Evolutionary conservation across 2,888 invertebrate species (phyloP), one percentile per base, ranked within the genome.

Genomic region (Acleris laterana): DNA sequence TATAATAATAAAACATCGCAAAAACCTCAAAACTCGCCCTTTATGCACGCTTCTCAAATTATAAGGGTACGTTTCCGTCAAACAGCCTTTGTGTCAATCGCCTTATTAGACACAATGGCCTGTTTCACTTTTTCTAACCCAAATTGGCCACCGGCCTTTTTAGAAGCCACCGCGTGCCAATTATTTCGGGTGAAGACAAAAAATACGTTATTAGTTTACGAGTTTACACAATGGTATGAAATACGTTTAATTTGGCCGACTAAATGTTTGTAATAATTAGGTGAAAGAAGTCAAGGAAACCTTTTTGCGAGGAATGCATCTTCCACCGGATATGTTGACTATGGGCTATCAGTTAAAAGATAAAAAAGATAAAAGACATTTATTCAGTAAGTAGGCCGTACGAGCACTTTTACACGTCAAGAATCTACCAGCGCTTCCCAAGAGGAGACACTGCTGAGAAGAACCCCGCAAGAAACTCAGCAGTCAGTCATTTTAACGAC

Each of bases 21-120:
- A 28, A 25, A 11, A 46, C 42, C 49, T 44, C 28, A 28, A 55
- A 65, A 56, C 49, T 56, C 60, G 65, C 60, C 55, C 65, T 60
- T 65, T 60, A 63, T 49, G 52, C 42, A 42, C 55, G 44, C 20
- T 25, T 53, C 55, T 60, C 20, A 59, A 65, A 65, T 65, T 65
- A 60, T 28, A 20, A 64, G 60, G 44, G 50, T 19, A 65, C 69
- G 71, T 74, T 75, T 77, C 76, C 76, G 74, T 79, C 72, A 83
- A 84, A 80, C 78, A 81, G 77, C 78, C 81, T 83, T 83, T 76
- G 88, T 91, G 91, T 92, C 91, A 92, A 88, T 92, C 91, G 90
- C 78, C 85, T 88, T 86, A 89, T 89, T 88, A 89, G 83, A 77
- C 74, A 72, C 75, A 74, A 78, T 78, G 81, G 81, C 79, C 83